Evolutionary conservation across 2,797 vertebrate species (phyloP), one percentile per base, ranked within the genome.

Genomic region (Lerista edwardsae): DNA sequence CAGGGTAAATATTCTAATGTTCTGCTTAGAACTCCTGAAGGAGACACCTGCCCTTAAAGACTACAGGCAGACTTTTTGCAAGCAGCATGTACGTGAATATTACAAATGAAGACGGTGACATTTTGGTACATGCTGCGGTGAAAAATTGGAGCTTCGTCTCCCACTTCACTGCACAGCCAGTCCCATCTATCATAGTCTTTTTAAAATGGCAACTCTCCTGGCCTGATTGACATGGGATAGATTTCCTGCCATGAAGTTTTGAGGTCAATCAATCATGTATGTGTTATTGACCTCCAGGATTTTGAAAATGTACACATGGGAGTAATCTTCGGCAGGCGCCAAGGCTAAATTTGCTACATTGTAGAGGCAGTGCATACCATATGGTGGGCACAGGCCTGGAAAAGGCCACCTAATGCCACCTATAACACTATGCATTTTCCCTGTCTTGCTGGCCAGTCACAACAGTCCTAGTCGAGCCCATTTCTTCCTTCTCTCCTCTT

Each of bases 171-270:
- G 81, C 81, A 64, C 55, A 34, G 84, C 82, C n/a, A 71, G 82
- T 83, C 85, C 87, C 92, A 90, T 93, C 90, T 93, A 93, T 93
- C 91, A 92, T 68, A 80, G 82, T 92, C 90, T 85, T 57, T 81
- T 90, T 86, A 76, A 88, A 90, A 84, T 88, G 89, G 90, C 90
- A 93, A 88, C 83, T 91, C 83, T 69, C 79, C 73, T 55, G 84
- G 85, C 69, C 73, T 91, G 93, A 94, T 89, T 93, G 93, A 90
- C 93, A 93, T 79, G 19, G 86, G 79, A 93, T 91, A 84, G 92
- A 94, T 93, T 94, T 94, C 82, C 92, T 94, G 94, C 83, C 93
- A 92, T 82, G 34, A 83, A 88, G 88, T 92, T 93, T 92, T 84
- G 90, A 94, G 93, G 93, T 91, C 91, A 91, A 88, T 93, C 92